Conservation (phyloP, 2,797 vertebrate genomes). For the Poecilia picta region DNA sequence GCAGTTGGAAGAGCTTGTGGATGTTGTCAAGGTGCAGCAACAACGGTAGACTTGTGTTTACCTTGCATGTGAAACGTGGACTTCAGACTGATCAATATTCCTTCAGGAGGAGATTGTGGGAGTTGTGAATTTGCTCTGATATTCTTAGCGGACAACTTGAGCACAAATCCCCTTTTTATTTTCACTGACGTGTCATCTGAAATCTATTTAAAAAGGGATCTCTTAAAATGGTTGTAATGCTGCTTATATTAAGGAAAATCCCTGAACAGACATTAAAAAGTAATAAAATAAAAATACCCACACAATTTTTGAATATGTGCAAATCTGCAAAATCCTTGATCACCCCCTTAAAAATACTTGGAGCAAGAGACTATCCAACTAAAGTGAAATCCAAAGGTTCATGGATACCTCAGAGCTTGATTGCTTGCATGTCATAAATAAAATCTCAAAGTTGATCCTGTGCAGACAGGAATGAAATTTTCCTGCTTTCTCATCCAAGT, state of each 20-base stretch:
- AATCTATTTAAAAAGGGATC: background rate
- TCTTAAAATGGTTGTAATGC: background rate
- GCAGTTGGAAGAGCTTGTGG: conserved; percentile 26
- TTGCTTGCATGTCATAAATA: background rate
- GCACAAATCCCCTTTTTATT: background rate
- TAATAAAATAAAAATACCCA: background rate
- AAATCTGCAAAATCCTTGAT: background rate
- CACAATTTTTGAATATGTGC: background rate
- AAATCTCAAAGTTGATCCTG: background rate
- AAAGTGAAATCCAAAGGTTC: background rate
- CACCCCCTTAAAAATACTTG: background rate
- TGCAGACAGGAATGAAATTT: background rate
- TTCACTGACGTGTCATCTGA: background rate
- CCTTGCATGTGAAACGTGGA: background rate
- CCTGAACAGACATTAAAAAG: background rate
- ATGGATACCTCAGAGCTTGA: background rate
- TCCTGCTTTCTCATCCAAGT: background rate
- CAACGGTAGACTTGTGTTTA: background rate
- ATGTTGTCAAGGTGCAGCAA: background rate
- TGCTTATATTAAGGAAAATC: background rate
- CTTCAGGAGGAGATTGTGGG: background rate
- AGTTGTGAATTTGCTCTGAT: background rate
- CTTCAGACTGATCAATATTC: conserved; percentile 11
- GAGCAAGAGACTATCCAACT: background rate
- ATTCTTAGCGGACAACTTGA: background rate